A percentile compares a stretch with the other conserved stretches of the same genome.
phyloP scores from a whole-genome alignment of 1,140 invertebrate genomes.

The Bombus confusus region DNA sequence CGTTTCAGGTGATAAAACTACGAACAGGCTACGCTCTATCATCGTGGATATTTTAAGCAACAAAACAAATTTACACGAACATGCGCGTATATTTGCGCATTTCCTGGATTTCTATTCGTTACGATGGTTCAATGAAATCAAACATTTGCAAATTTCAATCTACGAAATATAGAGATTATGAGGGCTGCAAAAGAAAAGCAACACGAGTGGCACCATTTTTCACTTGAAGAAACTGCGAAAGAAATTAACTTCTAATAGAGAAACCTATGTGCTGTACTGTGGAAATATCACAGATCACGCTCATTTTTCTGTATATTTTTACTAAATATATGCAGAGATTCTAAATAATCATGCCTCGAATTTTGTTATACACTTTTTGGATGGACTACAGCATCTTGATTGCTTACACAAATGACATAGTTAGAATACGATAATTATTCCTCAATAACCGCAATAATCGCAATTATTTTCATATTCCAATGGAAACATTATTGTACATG shows the following conservation, averaged over 20 bases:
- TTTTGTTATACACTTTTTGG: not conserved
- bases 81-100: not conserved
- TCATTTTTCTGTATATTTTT: too few species aligned
- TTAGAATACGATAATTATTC: not conserved
- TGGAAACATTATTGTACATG: too few species aligned
- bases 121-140: not conserved
- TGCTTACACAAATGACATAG: too few species aligned
- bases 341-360: not conserved
- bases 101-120: too few species aligned
- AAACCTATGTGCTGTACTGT: too few species aligned
- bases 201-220: not conserved
- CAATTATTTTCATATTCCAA: too few species aligned
- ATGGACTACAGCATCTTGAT: not conserved
- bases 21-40: not conserved
- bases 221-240: not conserved
- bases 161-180: not conserved
- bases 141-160: not conserved
- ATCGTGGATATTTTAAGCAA: too few species aligned
- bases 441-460: too few species aligned
- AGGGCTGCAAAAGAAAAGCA: too few species aligned
- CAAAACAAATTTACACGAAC: not conserved
- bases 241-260: not conserved
- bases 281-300: too few species aligned
- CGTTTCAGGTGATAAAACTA: slow-evolving; percentile 20
- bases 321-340: not conserved